Conservation (phyloP, 2,888 invertebrate genomes). For the Eristalis tenax region DNA sequence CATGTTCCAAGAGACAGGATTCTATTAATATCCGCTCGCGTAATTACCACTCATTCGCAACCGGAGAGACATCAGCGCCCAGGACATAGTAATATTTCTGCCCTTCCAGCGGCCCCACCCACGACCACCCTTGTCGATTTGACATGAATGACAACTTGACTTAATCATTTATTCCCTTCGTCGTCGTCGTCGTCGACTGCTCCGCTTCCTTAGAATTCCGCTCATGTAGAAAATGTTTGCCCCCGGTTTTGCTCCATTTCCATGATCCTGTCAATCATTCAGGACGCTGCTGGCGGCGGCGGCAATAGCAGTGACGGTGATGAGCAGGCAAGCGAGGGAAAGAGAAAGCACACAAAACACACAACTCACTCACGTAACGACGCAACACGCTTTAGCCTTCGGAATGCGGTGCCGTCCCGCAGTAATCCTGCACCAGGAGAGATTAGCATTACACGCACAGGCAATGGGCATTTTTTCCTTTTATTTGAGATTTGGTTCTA, state of each 20-base stretch:
- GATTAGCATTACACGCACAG: slow-evolving; percentile 37
- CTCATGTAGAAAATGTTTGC: slow-evolving; percentile 68
- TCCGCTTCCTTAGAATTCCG: slow-evolving; percentile 58
- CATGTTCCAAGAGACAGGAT: slow-evolving; percentile 61
- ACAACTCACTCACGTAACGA: slow-evolving; percentile 61
- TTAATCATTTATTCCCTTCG: slow-evolving; percentile 71
- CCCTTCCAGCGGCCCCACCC: neutral
- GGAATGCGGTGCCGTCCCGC: slow-evolving; percentile 31
- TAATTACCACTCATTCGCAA: slow-evolving; percentile 72
- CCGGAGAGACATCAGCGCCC: slow-evolving; percentile 53
- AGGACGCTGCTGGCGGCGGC: neutral
- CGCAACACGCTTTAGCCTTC: slow-evolving; percentile 54
- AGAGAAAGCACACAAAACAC: slow-evolving; percentile 6
- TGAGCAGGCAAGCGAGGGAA: neutral
- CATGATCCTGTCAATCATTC: slow-evolving; percentile 68
- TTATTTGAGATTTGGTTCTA: neutral
- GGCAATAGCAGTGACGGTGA: neutral
- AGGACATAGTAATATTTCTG: slow-evolving; percentile 60
- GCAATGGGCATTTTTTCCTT: neutral
- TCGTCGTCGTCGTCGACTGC: slow-evolving; percentile 18
- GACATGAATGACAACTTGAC: slow-evolving; percentile 72
- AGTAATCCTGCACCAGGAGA: slow-evolving; percentile 47
- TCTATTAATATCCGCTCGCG: slow-evolving; percentile 72
- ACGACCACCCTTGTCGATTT: slow-evolving; percentile 48
- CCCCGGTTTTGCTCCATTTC: slow-evolving; percentile 49